phyloP scores from a whole-genome alignment of 2,113 vertebrate genomes.

The Plecotus auritus region DNA sequence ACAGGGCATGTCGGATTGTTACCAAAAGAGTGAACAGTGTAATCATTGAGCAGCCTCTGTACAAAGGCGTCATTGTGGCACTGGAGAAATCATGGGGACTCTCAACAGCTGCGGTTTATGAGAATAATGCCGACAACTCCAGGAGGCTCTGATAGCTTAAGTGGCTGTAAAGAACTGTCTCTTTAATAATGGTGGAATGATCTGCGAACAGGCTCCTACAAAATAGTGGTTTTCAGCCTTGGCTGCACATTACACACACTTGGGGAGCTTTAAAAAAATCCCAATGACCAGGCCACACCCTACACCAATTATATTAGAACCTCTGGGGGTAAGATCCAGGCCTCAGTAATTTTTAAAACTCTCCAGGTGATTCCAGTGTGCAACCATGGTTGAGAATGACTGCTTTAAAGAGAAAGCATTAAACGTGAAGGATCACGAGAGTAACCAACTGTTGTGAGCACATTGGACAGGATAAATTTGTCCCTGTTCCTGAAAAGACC shows the following conservation, averaged over 20 bases:
- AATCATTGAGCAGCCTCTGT: not conserved
- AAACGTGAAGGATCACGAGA: not conserved
- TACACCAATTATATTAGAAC: conserved; percentile 30
- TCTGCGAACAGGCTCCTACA: conserved; percentile 18
- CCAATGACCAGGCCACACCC: conserved; percentile 32
- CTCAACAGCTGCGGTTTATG: not conserved
- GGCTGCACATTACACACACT: conserved; percentile 45
- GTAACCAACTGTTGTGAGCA: not conserved
- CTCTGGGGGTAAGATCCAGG: conserved; percentile 3
- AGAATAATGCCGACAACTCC: not conserved
- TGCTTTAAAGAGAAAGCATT: not conserved
- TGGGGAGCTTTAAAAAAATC: conserved; percentile 61
- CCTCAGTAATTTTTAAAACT: conserved; percentile 41
- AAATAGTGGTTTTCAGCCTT: conserved; percentile 13
- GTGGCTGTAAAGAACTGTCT: conserved; percentile 47
- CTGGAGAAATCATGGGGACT: not conserved
- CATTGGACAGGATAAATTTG: not conserved
- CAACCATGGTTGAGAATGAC: not conserved
- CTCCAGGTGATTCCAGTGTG: not conserved
- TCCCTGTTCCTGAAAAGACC: not conserved
- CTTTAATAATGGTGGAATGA: conserved; percentile 18
- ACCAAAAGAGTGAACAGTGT: not conserved
- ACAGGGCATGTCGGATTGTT: not conserved
- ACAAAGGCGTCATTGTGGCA: conserved; percentile 12
- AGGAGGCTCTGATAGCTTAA: conserved; percentile 41